Base-by-base conservation (phyloP, 2,113 vertebrate genomes). In the Laticauda laticaudata region DNA sequence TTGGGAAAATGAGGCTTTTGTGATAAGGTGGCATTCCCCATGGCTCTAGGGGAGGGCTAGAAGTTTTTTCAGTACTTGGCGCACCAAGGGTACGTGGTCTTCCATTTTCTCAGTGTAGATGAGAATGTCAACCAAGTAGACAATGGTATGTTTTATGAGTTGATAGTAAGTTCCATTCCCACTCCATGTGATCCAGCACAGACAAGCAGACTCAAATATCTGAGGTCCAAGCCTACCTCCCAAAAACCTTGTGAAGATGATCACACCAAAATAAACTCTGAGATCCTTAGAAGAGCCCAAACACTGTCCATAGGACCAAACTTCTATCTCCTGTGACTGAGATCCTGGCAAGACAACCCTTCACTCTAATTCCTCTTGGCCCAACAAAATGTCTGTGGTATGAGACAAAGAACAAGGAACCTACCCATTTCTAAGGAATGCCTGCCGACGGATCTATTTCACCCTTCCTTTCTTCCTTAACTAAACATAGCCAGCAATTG, bases 281-380 rank as follows among this genome's bases (percentile, higher is more conserved):
- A 48, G n/a, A 29, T 81, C 11, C 29, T 39, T 34, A 69, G 21
- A 91, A 10, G 29, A 91, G 23, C 34, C 34, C 64, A 75, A n/a
- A 34, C n/a, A 75, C 4, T 21, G 5, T 29, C 11, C 26, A 3
- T 64, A 29, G 29, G 61, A 64, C 26, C 61, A 64, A 48, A 14
- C 21, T 59, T 59, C 29, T n/a, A 81, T 20, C n/a, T 75, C 69
- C n/a, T 39, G n/a, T 0, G 69, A 8, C 18, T 81, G 34, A 1
- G 34, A 81, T 81, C 53, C 81, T 6, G 18, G n/a, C 56, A 90
- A 94, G 91, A 45, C 43, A 26, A 15, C 9, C 3, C 64, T 88
- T 89, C 48, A 15, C n/a, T 43, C 23, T 10, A 86, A 12, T 0
- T 6, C 1, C 0, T 0, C 54, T 48, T 87, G 34, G 20, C 15